These are phyloP conservation scores for Thamnophis sirtalis DNA, from an alignment of 2,113 vertebrate genomes.

Conservation along the genomic window DNA sequence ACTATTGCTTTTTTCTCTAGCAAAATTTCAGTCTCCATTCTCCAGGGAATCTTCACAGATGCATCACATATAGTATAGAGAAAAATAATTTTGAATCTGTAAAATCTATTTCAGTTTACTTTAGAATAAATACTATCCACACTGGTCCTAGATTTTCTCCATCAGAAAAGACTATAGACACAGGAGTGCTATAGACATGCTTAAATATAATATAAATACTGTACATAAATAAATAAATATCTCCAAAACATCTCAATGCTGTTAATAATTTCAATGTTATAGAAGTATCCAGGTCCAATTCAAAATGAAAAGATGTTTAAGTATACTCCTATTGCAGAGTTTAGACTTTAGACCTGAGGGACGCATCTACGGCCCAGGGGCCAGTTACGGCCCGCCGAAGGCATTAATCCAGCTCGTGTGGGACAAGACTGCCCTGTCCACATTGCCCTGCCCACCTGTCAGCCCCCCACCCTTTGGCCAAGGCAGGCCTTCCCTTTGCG, in stretches of 20 bases:
- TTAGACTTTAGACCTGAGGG: not conserved
- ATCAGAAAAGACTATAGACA: not conserved
- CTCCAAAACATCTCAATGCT: not conserved
- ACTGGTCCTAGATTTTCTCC: not conserved
- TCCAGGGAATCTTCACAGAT: slow-evolving; percentile 5
- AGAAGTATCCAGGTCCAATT: not conserved
- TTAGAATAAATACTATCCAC: not conserved
- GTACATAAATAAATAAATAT: not conserved
- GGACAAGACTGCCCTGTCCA: too few relatives aligned
- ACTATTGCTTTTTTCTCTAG: not conserved
- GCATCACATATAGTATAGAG: not conserved
- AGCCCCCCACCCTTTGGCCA: too few relatives aligned
- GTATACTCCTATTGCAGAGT: not conserved
- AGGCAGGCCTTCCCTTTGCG: too few relatives aligned
- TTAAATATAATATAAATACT: not conserved
- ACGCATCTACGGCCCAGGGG: too few relatives aligned
- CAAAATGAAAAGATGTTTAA: not conserved
- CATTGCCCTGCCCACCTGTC: too few relatives aligned
- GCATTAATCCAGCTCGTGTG: too few relatives aligned
- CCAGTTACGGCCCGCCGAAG: too few relatives aligned
- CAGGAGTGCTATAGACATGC: not conserved
- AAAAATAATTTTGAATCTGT: not conserved
- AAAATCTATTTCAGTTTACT: slow-evolving; percentile 22
- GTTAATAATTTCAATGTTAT: not conserved
- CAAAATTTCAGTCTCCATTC: not conserved